A percentile compares a stretch with the other conserved stretches of the same genome.
These are phyloP conservation scores for Micrasema minimum DNA, from an alignment of 1,140 invertebrate species.

Conservation along the genomic window DNA sequence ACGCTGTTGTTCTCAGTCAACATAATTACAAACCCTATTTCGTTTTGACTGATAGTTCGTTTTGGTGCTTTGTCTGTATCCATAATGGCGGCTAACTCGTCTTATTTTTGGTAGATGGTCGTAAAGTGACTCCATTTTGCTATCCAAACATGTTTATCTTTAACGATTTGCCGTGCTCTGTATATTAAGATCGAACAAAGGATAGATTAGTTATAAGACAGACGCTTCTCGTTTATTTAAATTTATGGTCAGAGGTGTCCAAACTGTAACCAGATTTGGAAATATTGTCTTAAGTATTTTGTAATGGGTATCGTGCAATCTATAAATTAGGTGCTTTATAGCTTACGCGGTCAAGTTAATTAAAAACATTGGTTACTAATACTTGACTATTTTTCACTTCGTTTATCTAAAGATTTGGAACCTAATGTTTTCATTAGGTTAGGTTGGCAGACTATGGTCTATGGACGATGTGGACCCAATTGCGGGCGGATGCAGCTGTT, in stretches of 20 bases:
- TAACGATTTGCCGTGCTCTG: slow-evolving; percentile 1
- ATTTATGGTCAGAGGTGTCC: neutral
- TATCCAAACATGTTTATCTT: neutral
- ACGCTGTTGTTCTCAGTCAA: too few species aligned
- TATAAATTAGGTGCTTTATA: too few species aligned
- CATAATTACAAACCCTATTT: too few species aligned
- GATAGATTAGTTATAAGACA: neutral
- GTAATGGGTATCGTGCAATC: too few species aligned
- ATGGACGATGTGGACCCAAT: neutral
- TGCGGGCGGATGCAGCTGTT: slow-evolving; percentile 36
- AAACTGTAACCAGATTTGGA: neutral
- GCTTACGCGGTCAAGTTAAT: too few species aligned
- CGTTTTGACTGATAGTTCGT: too few species aligned
- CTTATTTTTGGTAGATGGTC: slow-evolving; percentile 1
- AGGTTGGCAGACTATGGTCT: neutral
- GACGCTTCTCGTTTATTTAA: slow-evolving; percentile 2
- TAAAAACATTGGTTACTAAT: too few species aligned
- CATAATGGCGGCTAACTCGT: too few species aligned
- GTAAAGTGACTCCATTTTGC: neutral
- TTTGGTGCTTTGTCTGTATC: too few species aligned
- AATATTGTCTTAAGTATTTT: neutral
- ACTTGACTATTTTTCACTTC: too few species aligned
- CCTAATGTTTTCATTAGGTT: too few species aligned
- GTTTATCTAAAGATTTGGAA: too few species aligned
- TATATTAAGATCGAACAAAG: neutral